Percentiles rank a stretch among this genome's conserved stretches.
phyloP scores from a whole-genome alignment of 2,888 invertebrate genomes.

The Synergus gifuensis region DNA sequence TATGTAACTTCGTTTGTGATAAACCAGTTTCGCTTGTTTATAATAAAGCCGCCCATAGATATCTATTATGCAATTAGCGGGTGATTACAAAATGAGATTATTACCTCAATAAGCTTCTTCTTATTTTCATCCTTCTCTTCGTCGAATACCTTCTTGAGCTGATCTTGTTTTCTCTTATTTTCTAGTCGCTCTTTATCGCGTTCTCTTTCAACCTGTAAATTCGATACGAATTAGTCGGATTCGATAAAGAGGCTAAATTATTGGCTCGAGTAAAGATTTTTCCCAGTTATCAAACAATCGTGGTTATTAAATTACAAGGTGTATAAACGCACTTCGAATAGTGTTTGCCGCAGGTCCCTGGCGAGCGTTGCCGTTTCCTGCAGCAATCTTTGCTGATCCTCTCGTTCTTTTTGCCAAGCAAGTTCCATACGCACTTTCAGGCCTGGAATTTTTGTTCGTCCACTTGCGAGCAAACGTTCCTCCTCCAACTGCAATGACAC shows the following conservation, averaged over 20 bases:
- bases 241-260: conserved; percentile 27
- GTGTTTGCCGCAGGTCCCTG: conserved; percentile 90
- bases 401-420: conserved; percentile 96
- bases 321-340: conserved; percentile 83
- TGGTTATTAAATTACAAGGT: conserved; percentile 27
- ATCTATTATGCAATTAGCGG: conserved; percentile 1
- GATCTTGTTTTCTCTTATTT: conserved; percentile 90
- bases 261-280: conserved; percentile 15
- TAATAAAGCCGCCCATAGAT: background rate
- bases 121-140: conserved; percentile 94
- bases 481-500: conserved; percentile 85
- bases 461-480: conserved; percentile 89
- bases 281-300: conserved; percentile 21
- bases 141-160: conserved; percentile 89
- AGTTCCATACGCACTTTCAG: conserved; percentile 92
- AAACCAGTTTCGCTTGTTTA: background rate
- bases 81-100: conserved; percentile 40
- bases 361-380: conserved; percentile 95
- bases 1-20: background rate
- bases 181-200: conserved; percentile 93
- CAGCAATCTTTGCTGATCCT: conserved; percentile 92
- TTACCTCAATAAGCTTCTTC: conserved; percentile 85
- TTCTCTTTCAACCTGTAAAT: conserved; percentile 88
- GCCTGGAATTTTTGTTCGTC: conserved; percentile 91
- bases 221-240: background rate